Percentiles rank a stretch among this genome's conserved stretches.
Conservation (phyloP, 2,113 vertebrate species). For the Pelusios castaneus region DNA sequence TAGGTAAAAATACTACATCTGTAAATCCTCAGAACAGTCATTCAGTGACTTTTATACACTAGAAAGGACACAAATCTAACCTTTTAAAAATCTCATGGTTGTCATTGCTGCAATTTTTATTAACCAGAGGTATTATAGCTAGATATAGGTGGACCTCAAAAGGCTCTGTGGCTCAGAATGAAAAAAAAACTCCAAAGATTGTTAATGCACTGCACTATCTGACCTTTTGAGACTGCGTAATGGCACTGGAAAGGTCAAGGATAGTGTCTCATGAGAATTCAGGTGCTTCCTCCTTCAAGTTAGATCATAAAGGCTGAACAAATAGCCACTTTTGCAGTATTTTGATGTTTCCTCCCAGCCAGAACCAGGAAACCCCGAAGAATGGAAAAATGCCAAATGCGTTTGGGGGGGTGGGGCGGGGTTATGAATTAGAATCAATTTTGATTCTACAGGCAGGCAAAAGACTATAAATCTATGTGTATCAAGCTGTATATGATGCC, state of each 20-base stretch:
- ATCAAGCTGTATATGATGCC: background rate
- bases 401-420: background rate
- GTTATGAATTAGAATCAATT: background rate
- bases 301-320: background rate
- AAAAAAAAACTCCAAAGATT: background rate
- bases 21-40: slow-evolving; percentile 14
- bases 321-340: slow-evolving; percentile 19
- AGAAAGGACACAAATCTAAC: background rate
- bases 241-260: background rate
- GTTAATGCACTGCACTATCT: background rate
- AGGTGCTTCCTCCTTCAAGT: slow-evolving; percentile 32
- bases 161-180: background rate
- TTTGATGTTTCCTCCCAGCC: slow-evolving; percentile 15
- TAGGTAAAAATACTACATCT: background rate
- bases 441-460: background rate
- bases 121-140: background rate
- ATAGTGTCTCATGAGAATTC: background rate
- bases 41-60: background rate
- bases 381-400: slow-evolving; percentile 11
- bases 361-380: slow-evolving; percentile 29
- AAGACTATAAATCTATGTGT: background rate
- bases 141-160: background rate
- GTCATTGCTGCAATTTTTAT: background rate
- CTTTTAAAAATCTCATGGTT: background rate
- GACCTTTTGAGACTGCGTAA: background rate